Base-by-base conservation (phyloP, 2,113 vertebrate species). In the Octodon degus region DNA sequence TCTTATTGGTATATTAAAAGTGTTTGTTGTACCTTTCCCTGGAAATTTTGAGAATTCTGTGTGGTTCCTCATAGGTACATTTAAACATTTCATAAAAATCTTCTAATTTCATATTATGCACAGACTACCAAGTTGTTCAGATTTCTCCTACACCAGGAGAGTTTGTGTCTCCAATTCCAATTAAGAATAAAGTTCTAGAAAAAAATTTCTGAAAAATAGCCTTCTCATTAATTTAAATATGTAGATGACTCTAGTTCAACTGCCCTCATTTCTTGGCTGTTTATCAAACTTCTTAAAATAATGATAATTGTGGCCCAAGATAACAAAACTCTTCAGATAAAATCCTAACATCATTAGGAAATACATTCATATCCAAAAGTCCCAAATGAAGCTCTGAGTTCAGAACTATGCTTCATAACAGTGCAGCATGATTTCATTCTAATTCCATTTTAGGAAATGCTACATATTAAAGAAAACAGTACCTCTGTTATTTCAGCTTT, bases 81-180 rank as follows among this genome's bases (percentile, higher is more conserved):
- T 86, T 82, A 88, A 58, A 40, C 2, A 85, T 67, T 40, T 47
- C 34, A 77, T 37, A 50, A 90, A 47, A 6, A 27, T 32, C 6
- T 77, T 84, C 62, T 63, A 50, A 53, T 19, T 53, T 74, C 9
- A 68, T 4, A 47, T 14, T 47, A 30, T 11, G 1, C 58, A 4
- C 19, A 72, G 24, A 88, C 34, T 19, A 74, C 50, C 6, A 37
- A 6, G 27, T 24, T 1, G 50, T 65, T 11, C 17, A 80, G 14
- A 34, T 47, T n/a, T 25, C 3, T 6, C 5, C 13, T 12, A 3
- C 47, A 2, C 3, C 0, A 19, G 14, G 0, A 0, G 0, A 82
- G 3, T 3, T 16, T 17, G 12, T 81, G n/a, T 34, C n/a, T 80
- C 30, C 74, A 6, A 87, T 12, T 19, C 20, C 3, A 76, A 19